Conservation (phyloP, 2,888 invertebrate species). For the Tortrix viridana region DNA sequence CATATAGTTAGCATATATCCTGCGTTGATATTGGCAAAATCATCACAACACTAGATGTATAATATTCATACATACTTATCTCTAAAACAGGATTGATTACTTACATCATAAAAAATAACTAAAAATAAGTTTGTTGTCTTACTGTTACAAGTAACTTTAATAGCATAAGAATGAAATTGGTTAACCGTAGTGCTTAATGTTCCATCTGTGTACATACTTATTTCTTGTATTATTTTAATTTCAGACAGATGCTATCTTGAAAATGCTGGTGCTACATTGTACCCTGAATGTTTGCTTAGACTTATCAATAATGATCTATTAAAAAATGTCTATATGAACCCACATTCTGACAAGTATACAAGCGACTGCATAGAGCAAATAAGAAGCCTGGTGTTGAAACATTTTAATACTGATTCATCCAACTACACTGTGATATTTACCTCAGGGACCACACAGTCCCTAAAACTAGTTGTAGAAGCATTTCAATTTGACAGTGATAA, state of each 20-base stretch:
- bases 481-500: conserved; percentile 85
- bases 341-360: conserved; percentile 94
- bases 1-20: too few species aligned
- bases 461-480: conserved; percentile 93
- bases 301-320: conserved; percentile 86
- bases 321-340: conserved; percentile 93
- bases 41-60: too few species aligned
- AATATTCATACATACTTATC: too few species aligned
- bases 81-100: too few species aligned
- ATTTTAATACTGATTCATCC: conserved; percentile 91
- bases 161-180: too few species aligned
- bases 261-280: conserved; percentile 94
- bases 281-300: conserved; percentile 89
- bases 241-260: conserved; percentile 92
- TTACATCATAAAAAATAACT: too few species aligned
- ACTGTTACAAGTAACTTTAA: too few species aligned
- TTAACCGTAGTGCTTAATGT: neutral
- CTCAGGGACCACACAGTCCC: conserved; percentile 94
- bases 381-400: conserved; percentile 91
- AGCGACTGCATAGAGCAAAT: conserved; percentile 93
- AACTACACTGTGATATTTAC: conserved; percentile 96
- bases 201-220: neutral
- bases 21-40: too few species aligned
- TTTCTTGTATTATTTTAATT: conserved; percentile 45
- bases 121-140: too few species aligned